Conservation (phyloP, 2,113 vertebrate genomes). For the human (Homo sapiens) region GRCh38 chr5:83480001-83480500, state of each 20-base stretch:
- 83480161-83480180: not conserved
- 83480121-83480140: not conserved
- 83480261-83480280: not conserved
- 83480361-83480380: not conserved
- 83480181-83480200: not conserved
- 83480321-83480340: not conserved
- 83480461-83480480: not conserved
- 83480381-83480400: not conserved
- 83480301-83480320: not conserved
- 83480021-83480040: not conserved
- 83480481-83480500: not conserved
- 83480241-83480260: not conserved
- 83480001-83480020: not conserved
- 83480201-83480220: not conserved
- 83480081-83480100: not conserved
- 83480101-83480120: not conserved
- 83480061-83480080: not conserved
- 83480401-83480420: not conserved
- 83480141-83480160: not conserved
- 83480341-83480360: not conserved
- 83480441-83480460: not conserved
- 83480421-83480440: not conserved
- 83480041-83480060: not conserved
- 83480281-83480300: not conserved
- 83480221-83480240: not conserved